Conservation (phyloP, 2,113 vertebrate genomes). For the Psephotus haematonotus region DNA sequence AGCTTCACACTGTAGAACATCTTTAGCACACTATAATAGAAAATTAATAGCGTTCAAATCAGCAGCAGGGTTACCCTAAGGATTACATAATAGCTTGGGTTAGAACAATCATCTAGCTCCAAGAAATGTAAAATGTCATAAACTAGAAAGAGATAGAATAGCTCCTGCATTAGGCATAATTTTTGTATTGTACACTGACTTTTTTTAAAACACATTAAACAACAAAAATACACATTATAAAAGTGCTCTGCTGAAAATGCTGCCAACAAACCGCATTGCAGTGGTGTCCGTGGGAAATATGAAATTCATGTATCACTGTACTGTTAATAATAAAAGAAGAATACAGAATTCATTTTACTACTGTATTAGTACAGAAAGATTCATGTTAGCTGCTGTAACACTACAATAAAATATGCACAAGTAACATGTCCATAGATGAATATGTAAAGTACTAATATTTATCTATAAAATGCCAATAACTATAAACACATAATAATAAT, state of each 20-base stretch:
- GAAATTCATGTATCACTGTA: constrained; percentile 34
- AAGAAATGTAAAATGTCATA: constrained; percentile 82
- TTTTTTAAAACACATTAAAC: constrained; percentile 15
- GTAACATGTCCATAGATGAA: not conserved
- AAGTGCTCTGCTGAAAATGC: constrained; percentile 26
- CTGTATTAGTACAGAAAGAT: not conserved
- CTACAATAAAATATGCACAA: not conserved
- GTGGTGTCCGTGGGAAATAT: not conserved
- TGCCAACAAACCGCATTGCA: constrained; percentile 57
- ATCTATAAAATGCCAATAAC: not conserved
- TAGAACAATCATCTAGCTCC: constrained; percentile 84
- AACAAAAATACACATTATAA: constrained; percentile 39
- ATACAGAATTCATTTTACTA: not conserved
- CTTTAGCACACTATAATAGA: constrained; percentile 93
- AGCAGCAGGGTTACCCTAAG: constrained; percentile 88
- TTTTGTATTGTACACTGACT: constrained; percentile 51
- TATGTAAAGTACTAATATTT: not conserved
- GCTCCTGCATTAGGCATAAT: constrained; percentile 48
- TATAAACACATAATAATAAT: not conserved
- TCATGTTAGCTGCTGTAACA: not conserved
- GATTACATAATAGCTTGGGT: constrained; percentile 89
- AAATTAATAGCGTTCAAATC: constrained; percentile 97
- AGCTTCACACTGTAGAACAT: constrained; percentile 86
- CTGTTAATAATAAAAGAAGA: constrained; percentile 11
- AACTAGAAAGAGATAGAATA: constrained; percentile 54